Evolutionary conservation across 2,888 invertebrate genomes (phyloP).

Genomic region (Leucoptera coffeella): DNA sequence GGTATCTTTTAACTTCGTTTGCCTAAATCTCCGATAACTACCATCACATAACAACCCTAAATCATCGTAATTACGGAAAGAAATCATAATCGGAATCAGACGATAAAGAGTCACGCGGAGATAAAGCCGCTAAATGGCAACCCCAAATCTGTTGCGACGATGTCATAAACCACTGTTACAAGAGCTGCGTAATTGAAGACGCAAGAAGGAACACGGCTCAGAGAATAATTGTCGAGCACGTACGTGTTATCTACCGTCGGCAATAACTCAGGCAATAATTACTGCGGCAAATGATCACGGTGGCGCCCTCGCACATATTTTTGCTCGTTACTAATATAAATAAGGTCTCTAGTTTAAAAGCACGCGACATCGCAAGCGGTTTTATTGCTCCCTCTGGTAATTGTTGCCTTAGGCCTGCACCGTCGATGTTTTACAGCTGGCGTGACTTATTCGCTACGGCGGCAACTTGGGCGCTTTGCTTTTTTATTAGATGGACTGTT

Average conservation of each 20-base stretch:
- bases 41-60: no score
- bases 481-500: no score
- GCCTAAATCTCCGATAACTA: no score
- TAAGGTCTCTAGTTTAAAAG: slow-evolving; percentile 15
- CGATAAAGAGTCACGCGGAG: slow-evolving; percentile 42
- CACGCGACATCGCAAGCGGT: slow-evolving; percentile 22
- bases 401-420: slow-evolving; percentile 18
- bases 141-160: slow-evolving; percentile 19
- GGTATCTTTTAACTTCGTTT: no score
- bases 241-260: slow-evolving; percentile 44
- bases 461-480: no score
- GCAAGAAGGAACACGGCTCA: no score
- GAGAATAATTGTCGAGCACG: no score
- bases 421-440: slow-evolving; percentile 10
- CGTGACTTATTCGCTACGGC: slow-evolving; percentile 8
- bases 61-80: slow-evolving; percentile 45
- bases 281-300: slow-evolving; percentile 36
- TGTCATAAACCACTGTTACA: slow-evolving; percentile 15
- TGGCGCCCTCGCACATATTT: slow-evolving; percentile 33
- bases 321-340: slow-evolving; percentile 27
- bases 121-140: slow-evolving; percentile 38
- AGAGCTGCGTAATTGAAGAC: no score
- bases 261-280: slow-evolving; percentile 53
- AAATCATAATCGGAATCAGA: slow-evolving; percentile 45
- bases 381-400: slow-evolving; percentile 18